These are phyloP conservation scores for Calameuta filiformis DNA, from an alignment of 2,888 invertebrate species.

Conservation along the genomic window DNA sequence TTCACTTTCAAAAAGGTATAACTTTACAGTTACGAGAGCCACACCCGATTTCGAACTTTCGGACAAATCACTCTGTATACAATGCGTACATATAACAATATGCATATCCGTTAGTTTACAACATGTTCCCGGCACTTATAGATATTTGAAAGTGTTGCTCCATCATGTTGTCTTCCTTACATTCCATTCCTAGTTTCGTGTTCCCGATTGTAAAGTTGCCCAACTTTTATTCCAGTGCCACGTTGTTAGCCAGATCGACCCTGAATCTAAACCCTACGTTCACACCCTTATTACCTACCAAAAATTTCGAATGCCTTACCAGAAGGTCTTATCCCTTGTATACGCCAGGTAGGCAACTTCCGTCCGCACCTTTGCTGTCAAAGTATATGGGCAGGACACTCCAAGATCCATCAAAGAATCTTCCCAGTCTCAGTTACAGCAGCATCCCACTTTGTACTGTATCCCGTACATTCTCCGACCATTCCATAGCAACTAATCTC, in stretches of 20 bases:
- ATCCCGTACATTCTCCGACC: too few species aligned
- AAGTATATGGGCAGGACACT: constrained; percentile 41
- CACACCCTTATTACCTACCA: constrained; percentile 22
- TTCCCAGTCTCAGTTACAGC: constrained; percentile 17
- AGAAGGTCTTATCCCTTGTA: too few species aligned
- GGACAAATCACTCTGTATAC: too few species aligned
- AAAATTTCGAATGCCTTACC: too few species aligned
- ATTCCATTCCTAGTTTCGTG: constrained; percentile 16
- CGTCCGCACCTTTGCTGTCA: constrained; percentile 27
- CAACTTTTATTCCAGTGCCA: constrained; percentile 20
- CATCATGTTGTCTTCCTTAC: constrained; percentile 21
- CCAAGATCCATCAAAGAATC: constrained; percentile 31
- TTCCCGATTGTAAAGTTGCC: constrained; percentile 11
- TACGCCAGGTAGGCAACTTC: neutral
- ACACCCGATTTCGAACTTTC: too few species aligned
- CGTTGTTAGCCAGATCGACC: constrained; percentile 14
- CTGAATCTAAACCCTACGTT: constrained; percentile 30
- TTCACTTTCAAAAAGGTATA: too few species aligned
- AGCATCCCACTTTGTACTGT: neutral
- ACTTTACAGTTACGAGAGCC: too few species aligned
- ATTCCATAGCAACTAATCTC: too few species aligned
- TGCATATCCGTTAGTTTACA: neutral
- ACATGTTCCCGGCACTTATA: constrained; percentile 12
- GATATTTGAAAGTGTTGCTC: constrained; percentile 22
- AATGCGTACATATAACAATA: too few species aligned